Percentiles rank a stretch among this genome's conserved stretches.
These are phyloP conservation scores for Ceriagrion tenellum DNA, from an alignment of 2,888 invertebrate genomes.

Conservation along the genomic window DNA sequence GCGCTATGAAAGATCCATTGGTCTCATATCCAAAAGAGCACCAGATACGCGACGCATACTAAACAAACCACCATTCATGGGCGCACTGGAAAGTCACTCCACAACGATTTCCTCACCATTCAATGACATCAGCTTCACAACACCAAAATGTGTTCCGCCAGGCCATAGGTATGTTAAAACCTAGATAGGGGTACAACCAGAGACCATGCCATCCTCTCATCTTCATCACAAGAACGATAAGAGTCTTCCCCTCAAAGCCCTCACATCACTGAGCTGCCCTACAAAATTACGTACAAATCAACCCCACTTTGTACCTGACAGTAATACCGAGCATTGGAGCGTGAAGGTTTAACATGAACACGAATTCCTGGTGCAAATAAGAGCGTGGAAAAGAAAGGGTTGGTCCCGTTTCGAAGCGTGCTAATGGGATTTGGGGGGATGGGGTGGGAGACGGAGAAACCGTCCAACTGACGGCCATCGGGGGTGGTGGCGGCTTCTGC, in stretches of 20 bases:
- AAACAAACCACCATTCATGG: neutral
- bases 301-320: conserved; percentile 3
- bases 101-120: neutral
- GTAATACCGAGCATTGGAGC: neutral
- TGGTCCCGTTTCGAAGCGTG: neutral
- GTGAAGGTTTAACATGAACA: neutral
- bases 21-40: neutral
- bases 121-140: neutral
- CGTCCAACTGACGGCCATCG: neutral
- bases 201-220: neutral
- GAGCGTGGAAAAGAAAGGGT: neutral
- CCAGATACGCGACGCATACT: neutral
- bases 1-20: too few relatives aligned
- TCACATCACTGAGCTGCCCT: neutral
- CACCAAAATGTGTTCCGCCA: neutral
- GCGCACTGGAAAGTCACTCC: neutral
- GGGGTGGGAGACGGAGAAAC: neutral
- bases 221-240: neutral
- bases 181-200: neutral
- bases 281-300: neutral
- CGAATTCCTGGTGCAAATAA: neutral
- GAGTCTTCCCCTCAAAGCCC: neutral
- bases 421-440: neutral
- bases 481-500: neutral
- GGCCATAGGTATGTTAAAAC: neutral